A percentile compares a stretch with the other conserved stretches of the same genome.
Conservation (phyloP, 1,140 invertebrate species). For the Aphaenogaster ashmeadi region DNA sequence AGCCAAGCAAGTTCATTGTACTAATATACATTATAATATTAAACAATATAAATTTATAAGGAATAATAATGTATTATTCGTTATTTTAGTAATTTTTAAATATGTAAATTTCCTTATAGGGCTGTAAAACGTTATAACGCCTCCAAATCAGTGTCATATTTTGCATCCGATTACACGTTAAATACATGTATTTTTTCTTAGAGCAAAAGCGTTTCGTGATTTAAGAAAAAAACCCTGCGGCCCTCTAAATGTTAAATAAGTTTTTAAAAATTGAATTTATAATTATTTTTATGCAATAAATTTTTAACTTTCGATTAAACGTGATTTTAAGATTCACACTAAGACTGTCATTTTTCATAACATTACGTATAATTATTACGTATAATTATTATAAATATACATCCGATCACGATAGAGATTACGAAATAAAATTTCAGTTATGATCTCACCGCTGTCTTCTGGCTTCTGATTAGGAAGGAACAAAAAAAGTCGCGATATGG, state of each 20-base stretch:
- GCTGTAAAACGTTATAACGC: too few species aligned
- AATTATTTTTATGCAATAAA: neutral
- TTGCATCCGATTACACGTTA: too few species aligned
- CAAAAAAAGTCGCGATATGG: neutral
- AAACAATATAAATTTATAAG: too few species aligned
- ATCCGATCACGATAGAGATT: neutral
- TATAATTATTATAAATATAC: neutral
- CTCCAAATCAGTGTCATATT: too few species aligned
- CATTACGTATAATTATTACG: neutral
- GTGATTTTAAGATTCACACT: neutral
- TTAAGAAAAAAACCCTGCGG: too few species aligned
- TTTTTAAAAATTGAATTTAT: neutral
- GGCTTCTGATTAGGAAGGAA: neutral
- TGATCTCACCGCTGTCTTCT: slow-evolving; percentile 13
- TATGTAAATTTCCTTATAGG: neutral
- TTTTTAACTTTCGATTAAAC: neutral
- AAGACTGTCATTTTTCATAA: neutral
- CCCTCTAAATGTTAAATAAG: neutral
- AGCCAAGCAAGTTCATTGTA: too few species aligned
- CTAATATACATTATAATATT: too few species aligned
- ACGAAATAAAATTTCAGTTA: slow-evolving; percentile 36
- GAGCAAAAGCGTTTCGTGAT: too few species aligned
- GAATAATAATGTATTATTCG: too few species aligned
- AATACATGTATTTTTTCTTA: too few species aligned
- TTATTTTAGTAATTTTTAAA: neutral